These are phyloP conservation scores for Podabrus alpinus DNA, from an alignment of 2,888 invertebrate genomes.

Conservation along the genomic window DNA sequence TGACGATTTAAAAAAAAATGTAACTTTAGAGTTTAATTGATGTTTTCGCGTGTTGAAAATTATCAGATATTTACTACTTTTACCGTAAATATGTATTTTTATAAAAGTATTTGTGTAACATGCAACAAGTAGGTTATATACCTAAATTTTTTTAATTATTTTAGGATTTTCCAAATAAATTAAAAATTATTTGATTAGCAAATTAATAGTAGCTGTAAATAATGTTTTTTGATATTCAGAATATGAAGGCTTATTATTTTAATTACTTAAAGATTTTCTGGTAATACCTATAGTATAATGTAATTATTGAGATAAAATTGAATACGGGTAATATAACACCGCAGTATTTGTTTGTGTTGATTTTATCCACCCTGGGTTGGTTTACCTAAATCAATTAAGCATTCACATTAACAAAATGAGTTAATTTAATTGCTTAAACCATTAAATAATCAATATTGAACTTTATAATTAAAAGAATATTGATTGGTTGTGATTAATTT, in stretches of 20 bases:
- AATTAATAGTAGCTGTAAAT: no score
- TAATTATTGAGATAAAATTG: neutral
- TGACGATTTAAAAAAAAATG: no score
- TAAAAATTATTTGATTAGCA: no score
- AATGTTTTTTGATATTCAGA: no score
- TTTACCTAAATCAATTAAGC: neutral
- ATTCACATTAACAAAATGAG: neutral
- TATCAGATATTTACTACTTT: no score
- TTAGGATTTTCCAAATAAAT: no score
- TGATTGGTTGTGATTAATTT: neutral
- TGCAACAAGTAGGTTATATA: no score
- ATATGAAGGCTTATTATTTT: neutral
- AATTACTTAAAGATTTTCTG: neutral
- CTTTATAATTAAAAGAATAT: neutral
- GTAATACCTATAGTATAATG: neutral
- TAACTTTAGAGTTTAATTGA: no score
- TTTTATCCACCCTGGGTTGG: neutral
- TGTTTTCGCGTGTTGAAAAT: no score
- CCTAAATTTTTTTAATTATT: no score
- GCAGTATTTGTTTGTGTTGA: neutral
- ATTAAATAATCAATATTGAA: neutral
- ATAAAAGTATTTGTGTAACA: no score
- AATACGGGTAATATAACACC: neutral
- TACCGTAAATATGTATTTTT: no score
- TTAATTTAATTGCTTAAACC: neutral